Percentiles rank a stretch among this genome's conserved stretches.
Conservation (phyloP, 2,888 invertebrate species). For the Drosophila robusta region DNA sequence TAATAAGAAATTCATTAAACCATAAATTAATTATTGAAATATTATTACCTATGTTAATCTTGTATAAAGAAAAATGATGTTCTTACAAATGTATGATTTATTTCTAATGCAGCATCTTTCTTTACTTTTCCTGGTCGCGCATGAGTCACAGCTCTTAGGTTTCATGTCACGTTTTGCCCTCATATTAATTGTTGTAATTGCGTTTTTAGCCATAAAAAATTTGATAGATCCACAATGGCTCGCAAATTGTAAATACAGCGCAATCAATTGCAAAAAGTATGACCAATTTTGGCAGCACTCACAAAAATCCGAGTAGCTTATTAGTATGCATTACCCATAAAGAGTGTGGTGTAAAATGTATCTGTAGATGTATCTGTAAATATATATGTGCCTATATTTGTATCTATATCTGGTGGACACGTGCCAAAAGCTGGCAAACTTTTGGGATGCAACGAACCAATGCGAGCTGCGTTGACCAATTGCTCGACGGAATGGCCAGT, state of each 20-base stretch:
- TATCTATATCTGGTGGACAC: slow-evolving; percentile 1
- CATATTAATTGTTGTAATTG: slow-evolving; percentile 1
- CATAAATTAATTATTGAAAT: too few relatives aligned
- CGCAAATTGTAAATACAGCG: slow-evolving; percentile 14
- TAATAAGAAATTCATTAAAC: too few relatives aligned
- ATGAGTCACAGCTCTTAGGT: not conserved
- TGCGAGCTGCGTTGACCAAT: slow-evolving; percentile 4
- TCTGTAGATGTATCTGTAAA: slow-evolving; percentile 2
- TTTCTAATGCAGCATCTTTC: not conserved
- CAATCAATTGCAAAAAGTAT: slow-evolving; percentile 21
- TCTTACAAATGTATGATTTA: too few relatives aligned
- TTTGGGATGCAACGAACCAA: slow-evolving; percentile 9
- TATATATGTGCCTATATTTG: not conserved
- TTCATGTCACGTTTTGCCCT: not conserved
- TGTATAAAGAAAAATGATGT: too few relatives aligned
- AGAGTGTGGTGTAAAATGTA: slow-evolving; percentile 13
- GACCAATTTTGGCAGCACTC: slow-evolving; percentile 1
- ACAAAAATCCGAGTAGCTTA: slow-evolving; percentile 13
- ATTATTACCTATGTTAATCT: too few relatives aligned
- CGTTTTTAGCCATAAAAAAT: slow-evolving; percentile 8
- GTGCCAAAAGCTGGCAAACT: not conserved
- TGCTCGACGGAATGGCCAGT: slow-evolving; percentile 16
- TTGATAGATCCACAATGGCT: not conserved
- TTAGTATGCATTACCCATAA: slow-evolving; percentile 33
- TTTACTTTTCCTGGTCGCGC: not conserved